Evolutionary conservation across 2,113 vertebrate genomes (phyloP), one percentile per base, ranked within the genome.

Genomic region (Aepyceros melampus): DNA sequence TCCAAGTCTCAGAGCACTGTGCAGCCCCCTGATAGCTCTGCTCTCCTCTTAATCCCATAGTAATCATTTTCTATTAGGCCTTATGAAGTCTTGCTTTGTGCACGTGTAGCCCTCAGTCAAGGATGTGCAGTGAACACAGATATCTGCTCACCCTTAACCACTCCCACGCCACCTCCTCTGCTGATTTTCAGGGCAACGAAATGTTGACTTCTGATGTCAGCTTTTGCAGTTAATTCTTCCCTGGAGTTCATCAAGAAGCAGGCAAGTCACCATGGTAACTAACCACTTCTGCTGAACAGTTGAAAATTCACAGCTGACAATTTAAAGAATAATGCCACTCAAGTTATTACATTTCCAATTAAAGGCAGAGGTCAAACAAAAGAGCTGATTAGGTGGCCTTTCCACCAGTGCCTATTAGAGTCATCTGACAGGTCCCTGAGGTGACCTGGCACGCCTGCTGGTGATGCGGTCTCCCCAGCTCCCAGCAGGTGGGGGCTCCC

Each of bases 181-280:
- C 85, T 62, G 71, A n/a, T 94, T 97, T 94, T 86, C 89, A 78
- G 76, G 90, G 82, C 76, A 97, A 89, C 67, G 67, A 83, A 98
- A 84, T 62, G 71, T 89, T 88, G 93, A 98, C 97, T 96, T 94
- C 97, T 83, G 92, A 95, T 97, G 93, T 90, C 58, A 95, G 93
- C 91, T 95, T 96, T 97, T 93, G 88, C 92, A 97, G 95, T 96
- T 97, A 95, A 91, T 95, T 97, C 78, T 86, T 93, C 91, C 55
- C 90, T 93, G 91, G 89, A 94, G 94, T 97, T 97, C 97, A 91
- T 96, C 83, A 94, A 83, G 93, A 96, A 91, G n/a, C 88, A 62
- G 90, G 87, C 8, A 25, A 84, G 96, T 98, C 94, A 90, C 98
- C 98, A 98, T 98, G 93, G 98, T 67, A 98, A 98, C 98, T 76